Base-by-base conservation (phyloP, 2,113 vertebrate genomes). In the Colius striatus region DNA sequence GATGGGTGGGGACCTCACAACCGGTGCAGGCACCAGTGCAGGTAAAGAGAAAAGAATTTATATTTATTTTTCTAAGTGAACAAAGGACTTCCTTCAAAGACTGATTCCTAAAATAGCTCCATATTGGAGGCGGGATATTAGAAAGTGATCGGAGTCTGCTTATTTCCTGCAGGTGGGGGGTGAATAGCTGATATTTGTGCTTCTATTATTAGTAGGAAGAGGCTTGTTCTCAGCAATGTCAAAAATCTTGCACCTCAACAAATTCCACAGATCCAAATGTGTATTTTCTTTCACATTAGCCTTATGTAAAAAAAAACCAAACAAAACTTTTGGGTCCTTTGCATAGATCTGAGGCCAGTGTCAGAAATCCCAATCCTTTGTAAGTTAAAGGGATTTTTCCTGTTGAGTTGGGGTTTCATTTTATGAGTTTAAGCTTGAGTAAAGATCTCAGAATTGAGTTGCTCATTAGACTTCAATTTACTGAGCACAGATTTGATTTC, bases 11-110 rank as follows among this genome's bases (percentile, higher is more conserved):
- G 99, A 99, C 98, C 99, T 99, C 97, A 98, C 99, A 98, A 99
- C 99, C 98, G 99, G 99, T 99, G 99, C 98, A 97, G 99, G 99
- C 98, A 99, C 99, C 99, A 99, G 99, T 98, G 99, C 99, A 98
- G 99, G 99, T 99, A 99, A 99, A 98, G 96, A 96, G 90, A 87
- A 74, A 47, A 68, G 11, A 94, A 68, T 95, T 96, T 61, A 3
- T 70, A 30, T 94, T 48, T 89, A 38, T 58, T 89, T 83, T 75
- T 67, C 19, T 71, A 53, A 61, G n/a, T 55, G 55, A 81, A 96
- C 55, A 93, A 94, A 94, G 68, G 32, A 57, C 61, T 90, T 89
- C 66, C 60, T 95, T 77, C 68, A 92, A 89, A 88, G 65, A 4
- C 50, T n/a, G 48, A 51, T 34, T 72, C 82, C 61, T 79, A 73